phyloP scores from a whole-genome alignment of 2,888 invertebrate genomes.

The Meteorus colon region DNA sequence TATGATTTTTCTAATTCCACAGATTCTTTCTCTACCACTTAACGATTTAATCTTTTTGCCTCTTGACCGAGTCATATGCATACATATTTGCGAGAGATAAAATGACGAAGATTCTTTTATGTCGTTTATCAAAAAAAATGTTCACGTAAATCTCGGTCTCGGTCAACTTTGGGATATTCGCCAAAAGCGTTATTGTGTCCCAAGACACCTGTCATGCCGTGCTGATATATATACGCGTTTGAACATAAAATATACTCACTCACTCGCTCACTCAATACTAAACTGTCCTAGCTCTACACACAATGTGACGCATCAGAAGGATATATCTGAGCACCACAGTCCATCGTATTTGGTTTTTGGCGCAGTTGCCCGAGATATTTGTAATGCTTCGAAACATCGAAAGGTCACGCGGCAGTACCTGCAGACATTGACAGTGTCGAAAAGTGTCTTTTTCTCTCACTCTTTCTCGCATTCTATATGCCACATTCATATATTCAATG shows the following conservation, averaged over 20 bases:
- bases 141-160: constrained; percentile 31
- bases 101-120: not conserved
- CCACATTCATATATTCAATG: not conserved
- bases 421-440: constrained; percentile 51
- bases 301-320: not conserved
- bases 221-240: constrained; percentile 8
- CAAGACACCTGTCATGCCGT: constrained; percentile 46
- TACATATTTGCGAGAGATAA: not conserved
- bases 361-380: constrained; percentile 53
- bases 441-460: constrained; percentile 18
- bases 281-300: not conserved
- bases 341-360: constrained; percentile 31
- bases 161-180: constrained; percentile 21
- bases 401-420: constrained; percentile 61
- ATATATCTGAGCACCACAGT: not conserved
- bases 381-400: constrained; percentile 59
- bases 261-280: not conserved
- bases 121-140: not conserved
- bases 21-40: too few relatives aligned
- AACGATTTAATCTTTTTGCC: too few relatives aligned
- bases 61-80: not conserved
- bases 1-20: too few relatives aligned
- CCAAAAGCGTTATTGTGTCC: not conserved
- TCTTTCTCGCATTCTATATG: constrained; percentile 11
- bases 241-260: not conserved